Conservation (phyloP, 2,797 vertebrate genomes). For the Nasua narica region DNA sequence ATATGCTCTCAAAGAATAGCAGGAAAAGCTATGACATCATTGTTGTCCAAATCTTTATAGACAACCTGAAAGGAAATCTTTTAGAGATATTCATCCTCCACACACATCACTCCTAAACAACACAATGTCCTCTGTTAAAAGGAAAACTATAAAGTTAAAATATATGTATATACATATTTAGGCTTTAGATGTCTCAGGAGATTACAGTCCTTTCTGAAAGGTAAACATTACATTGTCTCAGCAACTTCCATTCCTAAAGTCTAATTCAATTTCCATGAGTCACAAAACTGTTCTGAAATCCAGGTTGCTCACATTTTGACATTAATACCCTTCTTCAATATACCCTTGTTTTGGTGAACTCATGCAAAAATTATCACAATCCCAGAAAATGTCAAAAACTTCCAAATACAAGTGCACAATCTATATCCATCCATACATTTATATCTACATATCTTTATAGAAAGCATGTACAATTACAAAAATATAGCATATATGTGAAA, state of each 20-base stretch:
- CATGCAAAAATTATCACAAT: background rate
- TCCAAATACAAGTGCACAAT: background rate
- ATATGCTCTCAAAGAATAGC: conserved; percentile 51
- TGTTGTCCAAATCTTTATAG: conserved; percentile 52
- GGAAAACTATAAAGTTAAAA: conserved; percentile 53
- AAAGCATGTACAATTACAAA: no score
- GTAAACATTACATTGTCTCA: conserved; percentile 41
- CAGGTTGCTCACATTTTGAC: background rate
- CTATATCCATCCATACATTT: background rate
- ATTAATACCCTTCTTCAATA: background rate
- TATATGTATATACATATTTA: conserved; percentile 12
- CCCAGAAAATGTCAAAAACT: conserved; percentile 25
- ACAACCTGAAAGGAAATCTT: conserved; percentile 54
- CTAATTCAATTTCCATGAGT: conserved; percentile 19
- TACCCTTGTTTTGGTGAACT: background rate
- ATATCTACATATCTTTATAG: background rate
- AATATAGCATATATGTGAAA: background rate
- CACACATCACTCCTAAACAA: conserved; percentile 25
- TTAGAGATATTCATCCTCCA: conserved; percentile 32
- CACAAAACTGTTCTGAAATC: conserved; percentile 29
- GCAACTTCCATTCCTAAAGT: conserved; percentile 32
- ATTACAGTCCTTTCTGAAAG: conserved; percentile 19
- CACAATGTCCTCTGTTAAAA: conserved; percentile 46
- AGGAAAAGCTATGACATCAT: conserved; percentile 48
- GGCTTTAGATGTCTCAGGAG: conserved; percentile 48